Conservation (phyloP, 2,797 vertebrate genomes). For the Manis crassicaudata region DNA sequence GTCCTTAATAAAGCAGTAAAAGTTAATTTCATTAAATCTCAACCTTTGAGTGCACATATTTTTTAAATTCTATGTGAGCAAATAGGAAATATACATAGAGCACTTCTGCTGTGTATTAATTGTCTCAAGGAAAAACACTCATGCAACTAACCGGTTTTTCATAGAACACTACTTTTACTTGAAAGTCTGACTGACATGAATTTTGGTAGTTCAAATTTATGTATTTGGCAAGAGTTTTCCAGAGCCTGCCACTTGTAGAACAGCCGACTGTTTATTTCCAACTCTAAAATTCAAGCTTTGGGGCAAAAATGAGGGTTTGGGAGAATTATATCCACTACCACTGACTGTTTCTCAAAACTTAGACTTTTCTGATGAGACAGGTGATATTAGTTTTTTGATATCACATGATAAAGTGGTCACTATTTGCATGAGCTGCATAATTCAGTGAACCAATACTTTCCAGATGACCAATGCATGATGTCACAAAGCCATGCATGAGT, state of each 20-base stretch:
- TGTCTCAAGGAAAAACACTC: constrained; percentile 21
- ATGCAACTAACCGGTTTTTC: neutral
- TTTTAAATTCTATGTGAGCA: neutral
- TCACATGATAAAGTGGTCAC: constrained; percentile 9
- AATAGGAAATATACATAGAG: neutral
- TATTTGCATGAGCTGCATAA: constrained; percentile 27
- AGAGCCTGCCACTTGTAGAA: constrained; percentile 41
- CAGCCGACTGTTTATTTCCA: constrained; percentile 1
- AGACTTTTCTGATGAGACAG: constrained; percentile 21
- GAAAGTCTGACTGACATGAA: neutral
- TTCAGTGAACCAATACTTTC: neutral
- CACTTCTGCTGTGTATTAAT: neutral
- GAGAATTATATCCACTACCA: neutral
- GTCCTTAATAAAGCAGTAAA: neutral
- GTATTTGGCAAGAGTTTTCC: constrained; percentile 27
- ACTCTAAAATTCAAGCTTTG: constrained; percentile 29
- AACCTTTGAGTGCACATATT: neutral
- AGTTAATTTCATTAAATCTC: constrained; percentile 25
- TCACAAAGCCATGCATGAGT: constrained; percentile 6
- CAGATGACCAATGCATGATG: neutral
- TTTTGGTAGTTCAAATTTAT: neutral
- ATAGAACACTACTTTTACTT: constrained; percentile 3
- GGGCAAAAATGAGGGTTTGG: neutral
- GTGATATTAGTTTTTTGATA: neutral
- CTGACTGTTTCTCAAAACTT: neutral